phyloP scores from a whole-genome alignment of 2,113 vertebrate genomes.

The Sapajus apella region DNA sequence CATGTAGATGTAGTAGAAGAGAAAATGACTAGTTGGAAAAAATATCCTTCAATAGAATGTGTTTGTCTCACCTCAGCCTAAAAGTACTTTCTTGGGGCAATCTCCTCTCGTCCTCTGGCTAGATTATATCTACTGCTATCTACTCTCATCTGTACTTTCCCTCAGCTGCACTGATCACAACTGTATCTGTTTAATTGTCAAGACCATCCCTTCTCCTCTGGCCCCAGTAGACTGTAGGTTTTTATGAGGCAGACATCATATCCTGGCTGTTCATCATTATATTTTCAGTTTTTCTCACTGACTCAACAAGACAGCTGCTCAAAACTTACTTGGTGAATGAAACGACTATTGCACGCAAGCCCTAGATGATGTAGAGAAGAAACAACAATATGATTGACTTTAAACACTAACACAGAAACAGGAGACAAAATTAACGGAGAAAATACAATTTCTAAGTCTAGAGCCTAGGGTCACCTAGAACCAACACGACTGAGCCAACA shows the following conservation, averaged over 20 bases:
- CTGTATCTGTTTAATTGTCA: not conserved
- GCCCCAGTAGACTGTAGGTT: not conserved
- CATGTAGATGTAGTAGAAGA: not conserved
- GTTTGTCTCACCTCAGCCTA: not conserved
- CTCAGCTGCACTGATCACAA: not conserved
- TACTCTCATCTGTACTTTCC: not conserved
- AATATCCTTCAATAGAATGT: not conserved
- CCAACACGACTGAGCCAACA: not conserved
- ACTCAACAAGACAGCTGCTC: not conserved
- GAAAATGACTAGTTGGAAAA: not conserved
- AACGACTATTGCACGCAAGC: not conserved
- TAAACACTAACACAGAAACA: conserved; percentile 18
- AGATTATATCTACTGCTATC: not conserved
- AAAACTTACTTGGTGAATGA: not conserved
- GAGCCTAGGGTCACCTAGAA: not conserved
- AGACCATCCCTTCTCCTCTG: not conserved
- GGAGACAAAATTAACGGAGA: not conserved
- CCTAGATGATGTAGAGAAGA: not conserved
- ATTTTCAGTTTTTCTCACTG: not conserved
- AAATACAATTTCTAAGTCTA: not conserved
- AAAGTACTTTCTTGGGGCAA: not conserved
- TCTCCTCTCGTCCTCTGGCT: not conserved
- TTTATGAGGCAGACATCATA: not conserved
- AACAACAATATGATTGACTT: not conserved
- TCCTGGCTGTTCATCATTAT: not conserved